Evolutionary conservation across 2,888 invertebrate genomes (phyloP), one percentile per base, ranked within the genome.

Genomic region (Ferrisia virgata): DNA sequence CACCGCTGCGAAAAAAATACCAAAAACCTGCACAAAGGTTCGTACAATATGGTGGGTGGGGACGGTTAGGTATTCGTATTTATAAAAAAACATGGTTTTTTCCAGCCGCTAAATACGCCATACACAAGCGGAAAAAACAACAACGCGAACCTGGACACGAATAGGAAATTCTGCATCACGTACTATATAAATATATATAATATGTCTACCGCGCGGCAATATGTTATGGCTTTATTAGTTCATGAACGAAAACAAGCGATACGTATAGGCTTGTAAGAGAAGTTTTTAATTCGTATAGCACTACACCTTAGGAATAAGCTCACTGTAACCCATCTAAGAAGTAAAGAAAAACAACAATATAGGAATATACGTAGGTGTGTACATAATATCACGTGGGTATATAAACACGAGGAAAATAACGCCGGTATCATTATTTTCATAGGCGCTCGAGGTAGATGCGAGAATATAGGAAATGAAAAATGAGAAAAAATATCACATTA

Each of bases 281-380:
- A 76, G 72, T 76, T 76, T 76, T 76, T 79, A 79, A 79, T 81
- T 81, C 53, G 53, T 81, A 80, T 47, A 53, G 81, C 81, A 58
- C 81, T 81, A 81, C 81, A 58, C 47, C 53, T 79, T 47, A 81
- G 58, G 58, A 81, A 81, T 36, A 47, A 81, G 47, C 58, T 81
- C 53, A 36, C 81, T 81, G 47, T 81, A 81, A 81, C 81, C 81
- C 81, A 53, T 81, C 81, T 81, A 81, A 76, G 6, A 76, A 33
- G 15, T 76, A 76, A 31, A 76, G 72, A 31, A 76, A 53, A 76
- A 64, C 64, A 28, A 64, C 64, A 22, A 3, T 53, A n/a, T 22
- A 53, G 53, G 53, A 53, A 53, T 36, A 40, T 69, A 64, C 64
- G 31, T 11, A 69, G 15, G 15, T 31, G 69, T 31, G 31, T 18